Conservation (phyloP, 2,797 vertebrate species). For the Enteromius radiatus region DNA sequence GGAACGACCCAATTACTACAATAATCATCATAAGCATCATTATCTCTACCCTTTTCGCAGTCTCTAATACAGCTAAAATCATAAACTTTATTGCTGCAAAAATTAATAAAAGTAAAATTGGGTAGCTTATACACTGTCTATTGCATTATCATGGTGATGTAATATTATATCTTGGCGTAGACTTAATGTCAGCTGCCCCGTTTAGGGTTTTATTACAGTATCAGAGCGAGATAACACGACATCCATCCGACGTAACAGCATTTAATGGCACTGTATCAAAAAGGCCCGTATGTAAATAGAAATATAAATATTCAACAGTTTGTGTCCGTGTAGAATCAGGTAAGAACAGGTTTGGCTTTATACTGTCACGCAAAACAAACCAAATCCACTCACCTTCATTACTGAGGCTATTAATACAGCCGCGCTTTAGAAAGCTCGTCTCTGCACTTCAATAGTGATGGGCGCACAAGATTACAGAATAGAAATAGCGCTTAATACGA, state of each 20-base stretch:
- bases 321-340: conserved; percentile 26
- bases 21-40: not conserved
- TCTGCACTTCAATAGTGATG: conserved; percentile 1
- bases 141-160: conserved; percentile 9
- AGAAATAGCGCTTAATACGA: conserved; percentile 6
- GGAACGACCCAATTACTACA: not conserved
- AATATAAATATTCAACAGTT: conserved; percentile 26
- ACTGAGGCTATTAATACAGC: conserved; percentile 40
- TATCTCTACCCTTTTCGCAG: not conserved
- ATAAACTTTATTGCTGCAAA: not conserved
- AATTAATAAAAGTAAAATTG: not conserved
- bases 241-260: not conserved
- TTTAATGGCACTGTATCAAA: not conserved
- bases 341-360: conserved; percentile 46
- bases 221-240: not conserved
- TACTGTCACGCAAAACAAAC: conserved; percentile 39
- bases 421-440: not conserved
- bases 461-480: not conserved
- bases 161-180: not conserved
- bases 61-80: not conserved
- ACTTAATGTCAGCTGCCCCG: not conserved
- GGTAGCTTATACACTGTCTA: not conserved
- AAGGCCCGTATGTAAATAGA: not conserved
- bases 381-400: conserved; percentile 67
- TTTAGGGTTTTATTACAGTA: not conserved